Base-by-base conservation (phyloP, 2,888 invertebrate genomes). In the Polydrusus cervinus region DNA sequence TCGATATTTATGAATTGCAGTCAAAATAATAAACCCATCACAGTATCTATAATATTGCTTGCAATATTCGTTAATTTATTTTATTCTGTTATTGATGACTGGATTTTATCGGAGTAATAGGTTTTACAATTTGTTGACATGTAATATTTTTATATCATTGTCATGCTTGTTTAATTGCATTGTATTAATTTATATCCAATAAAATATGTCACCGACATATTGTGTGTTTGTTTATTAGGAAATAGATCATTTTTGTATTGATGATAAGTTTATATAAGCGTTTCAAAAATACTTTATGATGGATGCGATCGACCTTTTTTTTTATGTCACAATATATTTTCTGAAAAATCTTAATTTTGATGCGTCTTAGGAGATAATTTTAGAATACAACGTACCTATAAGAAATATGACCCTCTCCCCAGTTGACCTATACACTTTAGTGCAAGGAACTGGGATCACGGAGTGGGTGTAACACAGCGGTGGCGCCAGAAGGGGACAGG, bases 61-160 rank as follows among this genome's bases (percentile, higher is more conserved):
- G 5, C 43, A 43, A 13, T 43, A 43, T 43, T 43, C 5, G 43
- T 43, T 43, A 43, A 43, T 43, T 43, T 43, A 43, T 43, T 43
- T 43, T 43, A 43, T 43, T 43, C 43, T 43, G 43, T 43, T 43
- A 43, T 43, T 43, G 43, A 43, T 43, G 43, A 43, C 43, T 43
- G 43, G 43, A 43, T 43, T 43, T 43, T 43, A 43, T 43, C 43
- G n/a, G 43, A n/a, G 43, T 43, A n/a, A 43, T 43, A 43, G 11
- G n/a, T 43, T 43, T 43, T 43, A 43, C 43, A 43, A 43, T 43
- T 43, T 13, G 43, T 43, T 43, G 43, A 43, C 43, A 43, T 13
- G 43, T 43, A 43, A 43, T 43, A 43, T n/a, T 43, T 43, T 43
- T 43, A 43, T 43, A 43, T 43, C n/a, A n/a, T n/a, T 43, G 43